Evolutionary conservation across 92 coral and sea anemone genomes (phyloP).

Genomic region (Zoanthus sociatus): DNA sequence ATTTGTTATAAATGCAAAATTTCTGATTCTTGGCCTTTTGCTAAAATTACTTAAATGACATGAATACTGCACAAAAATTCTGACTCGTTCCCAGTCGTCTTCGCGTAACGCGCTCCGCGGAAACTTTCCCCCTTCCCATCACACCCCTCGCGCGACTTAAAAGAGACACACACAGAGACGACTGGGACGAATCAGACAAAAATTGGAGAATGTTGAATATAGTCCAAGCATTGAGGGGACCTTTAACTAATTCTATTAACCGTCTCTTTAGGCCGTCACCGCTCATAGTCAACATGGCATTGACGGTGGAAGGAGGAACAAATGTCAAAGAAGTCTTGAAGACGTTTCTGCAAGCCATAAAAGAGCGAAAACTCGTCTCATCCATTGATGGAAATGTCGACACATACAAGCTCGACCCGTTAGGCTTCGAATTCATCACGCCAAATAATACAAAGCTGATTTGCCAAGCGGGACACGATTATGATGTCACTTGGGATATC

Average conservation of each 20-base stretch:
- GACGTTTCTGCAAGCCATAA: constrained; percentile 69
- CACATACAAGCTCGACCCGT: constrained; percentile 72
- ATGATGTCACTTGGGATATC: constrained; percentile 83
- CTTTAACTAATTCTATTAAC: neutral
- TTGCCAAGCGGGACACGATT: constrained; percentile 84
- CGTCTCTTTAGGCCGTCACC: constrained; percentile 76
- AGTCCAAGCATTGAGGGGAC: no score
- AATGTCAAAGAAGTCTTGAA: constrained; percentile 64
- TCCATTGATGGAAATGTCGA: constrained; percentile 85
- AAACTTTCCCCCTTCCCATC: no score
- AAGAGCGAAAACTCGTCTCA: constrained; percentile 79
- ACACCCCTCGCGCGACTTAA: no score
- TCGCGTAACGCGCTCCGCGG: no score
- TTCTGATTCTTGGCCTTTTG: no score
- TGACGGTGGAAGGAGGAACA: constrained; percentile 66
- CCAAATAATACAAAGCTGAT: constrained; percentile 76
- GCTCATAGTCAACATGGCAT: constrained; percentile 66
- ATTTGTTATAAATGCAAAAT: no score
- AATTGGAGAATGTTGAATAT: no score
- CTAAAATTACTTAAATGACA: no score
- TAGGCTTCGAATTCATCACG: constrained; percentile 81
- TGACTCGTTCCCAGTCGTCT: no score
- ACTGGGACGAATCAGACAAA: no score
- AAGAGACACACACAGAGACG: no score
- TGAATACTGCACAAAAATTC: no score